Conservation (phyloP, 1,140 invertebrate genomes). For the Ptiloglossa arizonensis region DNA sequence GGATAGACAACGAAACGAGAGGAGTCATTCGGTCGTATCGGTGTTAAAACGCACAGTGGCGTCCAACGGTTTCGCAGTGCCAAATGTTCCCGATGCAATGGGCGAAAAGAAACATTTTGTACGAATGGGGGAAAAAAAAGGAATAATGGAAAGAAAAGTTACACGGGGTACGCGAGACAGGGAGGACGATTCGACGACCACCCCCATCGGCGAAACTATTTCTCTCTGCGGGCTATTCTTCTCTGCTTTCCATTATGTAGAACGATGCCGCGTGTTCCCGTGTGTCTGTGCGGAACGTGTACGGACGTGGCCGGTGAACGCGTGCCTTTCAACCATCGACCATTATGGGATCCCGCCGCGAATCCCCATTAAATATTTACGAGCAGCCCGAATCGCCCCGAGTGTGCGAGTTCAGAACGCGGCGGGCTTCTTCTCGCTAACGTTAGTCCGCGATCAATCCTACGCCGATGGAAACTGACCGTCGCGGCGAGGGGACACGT, state of each 20-base stretch:
- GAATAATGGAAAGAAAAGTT: background rate
- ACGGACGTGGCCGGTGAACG: background rate
- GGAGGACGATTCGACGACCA: background rate
- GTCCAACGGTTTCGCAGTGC: constrained; percentile 14
- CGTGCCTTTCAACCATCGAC: constrained; percentile 21
- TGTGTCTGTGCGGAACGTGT: background rate
- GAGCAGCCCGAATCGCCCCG: constrained; percentile 37
- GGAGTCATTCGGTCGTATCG: background rate
- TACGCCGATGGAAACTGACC: constrained; percentile 9
- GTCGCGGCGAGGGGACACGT: constrained; percentile 22
- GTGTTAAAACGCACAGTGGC: background rate
- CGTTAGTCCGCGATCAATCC: constrained; percentile 27
- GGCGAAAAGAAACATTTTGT: background rate
- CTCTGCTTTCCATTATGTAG: constrained; percentile 35
- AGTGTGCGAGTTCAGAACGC: background rate
- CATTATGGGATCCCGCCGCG: constrained; percentile 34
- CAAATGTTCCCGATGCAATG: constrained; percentile 14
- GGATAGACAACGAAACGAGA: too few relatives aligned
- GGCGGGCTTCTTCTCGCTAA: background rate
- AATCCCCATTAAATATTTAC: constrained; percentile 63
- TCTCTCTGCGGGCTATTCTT: constrained; percentile 19
- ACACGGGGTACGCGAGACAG: too few relatives aligned
- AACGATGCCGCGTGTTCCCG: constrained; percentile 9
- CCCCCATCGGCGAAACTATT: background rate
- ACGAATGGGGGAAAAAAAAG: background rate